Percentiles rank a stretch among this genome's conserved stretches.
phyloP scores from a whole-genome alignment of 2,888 invertebrate species.

The Melinaea menophilus region DNA sequence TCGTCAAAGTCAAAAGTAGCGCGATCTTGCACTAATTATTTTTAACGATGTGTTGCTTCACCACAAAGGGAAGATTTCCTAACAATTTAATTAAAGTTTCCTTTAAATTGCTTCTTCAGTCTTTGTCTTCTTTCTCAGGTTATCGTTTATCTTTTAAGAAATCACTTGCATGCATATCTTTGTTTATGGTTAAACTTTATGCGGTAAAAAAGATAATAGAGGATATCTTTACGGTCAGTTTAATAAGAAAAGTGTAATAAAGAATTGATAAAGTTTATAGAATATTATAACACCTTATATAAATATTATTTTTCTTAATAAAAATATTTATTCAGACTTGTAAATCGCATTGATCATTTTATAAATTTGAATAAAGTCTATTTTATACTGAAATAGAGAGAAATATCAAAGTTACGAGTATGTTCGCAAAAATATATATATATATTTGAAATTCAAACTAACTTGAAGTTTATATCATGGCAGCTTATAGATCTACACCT shows the following conservation, averaged over 20 bases:
- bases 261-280: too few species aligned
- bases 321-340: neutral
- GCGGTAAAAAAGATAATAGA: conserved; percentile 9
- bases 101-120: conserved; percentile 49
- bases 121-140: conserved; percentile 46
- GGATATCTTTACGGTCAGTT: neutral
- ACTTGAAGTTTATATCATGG: conserved; percentile 51
- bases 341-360: too few species aligned
- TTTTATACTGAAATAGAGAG: too few species aligned
- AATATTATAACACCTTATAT: too few species aligned
- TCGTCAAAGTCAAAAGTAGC: neutral
- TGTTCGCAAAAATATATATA: conserved; percentile 13
- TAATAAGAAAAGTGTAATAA: too few species aligned
- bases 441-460: conserved; percentile 59
- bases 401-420: neutral
- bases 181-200: conserved; percentile 22
- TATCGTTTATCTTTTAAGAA: conserved; percentile 50
- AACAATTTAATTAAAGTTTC: conserved; percentile 64
- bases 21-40: neutral
- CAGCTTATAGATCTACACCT: conserved; percentile 64
- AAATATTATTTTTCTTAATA: too few species aligned
- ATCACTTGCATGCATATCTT: conserved; percentile 36
- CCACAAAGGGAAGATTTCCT: conserved; percentile 23
- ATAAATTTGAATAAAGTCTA: too few species aligned
- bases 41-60: conserved; percentile 5